These are phyloP conservation scores for Apostichopus californicus DNA, from an alignment of 35 echinoderm and acorn worm species.

Conservation along the genomic window DNA sequence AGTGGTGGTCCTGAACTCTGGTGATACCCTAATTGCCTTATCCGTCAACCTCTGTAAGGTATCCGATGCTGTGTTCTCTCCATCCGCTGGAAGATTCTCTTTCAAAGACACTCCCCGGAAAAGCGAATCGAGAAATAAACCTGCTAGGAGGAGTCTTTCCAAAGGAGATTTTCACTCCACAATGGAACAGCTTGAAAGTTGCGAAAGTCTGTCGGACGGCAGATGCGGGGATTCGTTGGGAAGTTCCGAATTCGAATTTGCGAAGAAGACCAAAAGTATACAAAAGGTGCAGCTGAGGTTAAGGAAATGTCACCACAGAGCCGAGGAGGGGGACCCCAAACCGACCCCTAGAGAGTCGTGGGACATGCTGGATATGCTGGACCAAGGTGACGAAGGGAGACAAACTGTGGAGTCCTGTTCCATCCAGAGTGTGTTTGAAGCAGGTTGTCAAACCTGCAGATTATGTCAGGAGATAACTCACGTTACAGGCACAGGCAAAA, in stretches of 20 bases:
- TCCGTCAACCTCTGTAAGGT: conserved; percentile 67
- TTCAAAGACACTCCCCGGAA: conserved; percentile 39
- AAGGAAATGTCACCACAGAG: neutral
- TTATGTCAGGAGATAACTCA: conserved; percentile 51
- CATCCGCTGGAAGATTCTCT: conserved; percentile 43
- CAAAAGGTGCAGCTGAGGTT: neutral
- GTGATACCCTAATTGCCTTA: conserved; percentile 91
- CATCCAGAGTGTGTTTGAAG: conserved; percentile 54
- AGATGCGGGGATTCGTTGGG: neutral
- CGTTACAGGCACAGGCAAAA: neutral
- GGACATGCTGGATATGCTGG: conserved; percentile 58
- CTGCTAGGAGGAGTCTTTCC: neutral
- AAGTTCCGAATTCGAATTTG: neutral
- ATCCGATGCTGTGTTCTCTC: conserved; percentile 78
- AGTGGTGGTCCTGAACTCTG: conserved; percentile 87
- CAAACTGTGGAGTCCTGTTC: conserved; percentile 15
- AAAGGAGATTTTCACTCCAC: neutral
- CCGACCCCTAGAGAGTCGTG: neutral
- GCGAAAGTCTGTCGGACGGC: neutral
- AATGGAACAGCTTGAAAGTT: neutral
- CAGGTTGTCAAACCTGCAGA: conserved; percentile 39
- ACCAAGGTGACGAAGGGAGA: conserved; percentile 1
- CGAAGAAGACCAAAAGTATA: neutral
- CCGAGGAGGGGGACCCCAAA: neutral
- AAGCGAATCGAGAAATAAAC: neutral